Evolutionary conservation across 1,140 invertebrate genomes (phyloP), one percentile per base, ranked within the genome.

Genomic region (Armadillidium nasatum): DNA sequence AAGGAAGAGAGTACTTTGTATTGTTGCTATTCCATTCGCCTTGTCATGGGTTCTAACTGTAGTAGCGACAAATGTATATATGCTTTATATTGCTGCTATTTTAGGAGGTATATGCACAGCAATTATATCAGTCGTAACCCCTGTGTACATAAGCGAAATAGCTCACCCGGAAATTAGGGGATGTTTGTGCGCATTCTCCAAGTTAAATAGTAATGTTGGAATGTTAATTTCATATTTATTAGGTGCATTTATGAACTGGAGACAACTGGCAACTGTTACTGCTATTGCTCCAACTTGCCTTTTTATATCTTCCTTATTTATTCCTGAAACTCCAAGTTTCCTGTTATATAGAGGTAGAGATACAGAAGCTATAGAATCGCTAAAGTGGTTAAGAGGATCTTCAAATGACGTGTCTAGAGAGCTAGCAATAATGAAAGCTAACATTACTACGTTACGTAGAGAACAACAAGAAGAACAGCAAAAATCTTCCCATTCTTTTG

Each of bases 121-220:
- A 45, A 89, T 93, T 72, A 89, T 93, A 66, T 89, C 91, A 68
- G 89, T 93, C 85, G 90, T 92, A 15, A 91, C 91, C 46, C 91
- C 93, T 15, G 91, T 95, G 74, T 96, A 96, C 85, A 90, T 96
- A 78, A 94, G 92, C 74, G 94, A 97, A 87, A 94, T 94, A 81
- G 91, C 94, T 13, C 90, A 93, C 46, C 91, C 93, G 15, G 90
- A 92, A 72, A 91, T 94, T 75, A 85, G 94, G 81, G 94, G 94
- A 1, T 90, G 92, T 78, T 86, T 96, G 22, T 94, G 92, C 80
- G 92, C 93, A 10, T 89, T 94, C 78, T 86, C 93, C 66, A 95
- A 96, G 85, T 89, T 95, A 54, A 88, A 91, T 43, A 90, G 91
- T n/a, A 92, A 94, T 82, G 87, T 94, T 44, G 94, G 94, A 13